A percentile compares a stretch with the other conserved stretches of the same genome.
Evolutionary conservation across 2,888 invertebrate species (phyloP).

Genomic region (Carabus problematicus): DNA sequence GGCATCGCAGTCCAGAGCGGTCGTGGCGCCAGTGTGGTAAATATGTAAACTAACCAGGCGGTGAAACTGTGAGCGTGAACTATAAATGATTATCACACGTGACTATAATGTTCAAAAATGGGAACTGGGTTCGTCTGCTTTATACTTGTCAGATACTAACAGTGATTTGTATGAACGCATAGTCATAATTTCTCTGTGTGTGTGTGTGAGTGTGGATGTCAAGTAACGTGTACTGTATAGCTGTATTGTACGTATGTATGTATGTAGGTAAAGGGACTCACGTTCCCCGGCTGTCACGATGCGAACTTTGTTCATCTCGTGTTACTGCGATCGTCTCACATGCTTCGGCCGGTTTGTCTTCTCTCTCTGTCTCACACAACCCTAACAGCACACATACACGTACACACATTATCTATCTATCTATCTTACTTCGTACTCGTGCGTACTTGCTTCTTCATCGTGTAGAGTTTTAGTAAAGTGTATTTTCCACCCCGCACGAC

Average conservation of each 20-base stretch:
- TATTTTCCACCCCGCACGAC: no score
- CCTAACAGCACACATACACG: neutral
- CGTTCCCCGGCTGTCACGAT: constrained; percentile 95
- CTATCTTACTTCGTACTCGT: neutral
- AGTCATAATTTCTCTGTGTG: no score
- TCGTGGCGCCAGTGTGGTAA: constrained; percentile 86
- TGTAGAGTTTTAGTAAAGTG: no score
- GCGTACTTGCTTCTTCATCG: neutral
- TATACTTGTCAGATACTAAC: constrained; percentile 12
- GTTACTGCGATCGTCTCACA: constrained; percentile 95
- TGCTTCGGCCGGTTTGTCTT: constrained; percentile 93
- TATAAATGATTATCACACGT: no score
- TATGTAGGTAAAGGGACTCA: constrained; percentile 88
- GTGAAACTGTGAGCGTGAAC: no score
- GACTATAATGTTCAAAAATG: no score
- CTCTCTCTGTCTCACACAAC: constrained; percentile 41
- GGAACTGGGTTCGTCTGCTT: constrained; percentile 3
- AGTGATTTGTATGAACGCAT: constrained; percentile 53
- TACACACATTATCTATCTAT: neutral
- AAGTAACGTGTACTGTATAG: constrained; percentile 46
- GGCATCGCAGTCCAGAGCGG: constrained; percentile 82
- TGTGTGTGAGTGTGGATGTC: constrained; percentile 32
- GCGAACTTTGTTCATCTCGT: constrained; percentile 95
- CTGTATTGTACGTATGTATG: constrained; percentile 31
- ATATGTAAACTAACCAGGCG: constrained; percentile 55